Evolutionary conservation across 2,888 invertebrate genomes (phyloP).

Genomic region (Rhorus exstirpatorius): DNA sequence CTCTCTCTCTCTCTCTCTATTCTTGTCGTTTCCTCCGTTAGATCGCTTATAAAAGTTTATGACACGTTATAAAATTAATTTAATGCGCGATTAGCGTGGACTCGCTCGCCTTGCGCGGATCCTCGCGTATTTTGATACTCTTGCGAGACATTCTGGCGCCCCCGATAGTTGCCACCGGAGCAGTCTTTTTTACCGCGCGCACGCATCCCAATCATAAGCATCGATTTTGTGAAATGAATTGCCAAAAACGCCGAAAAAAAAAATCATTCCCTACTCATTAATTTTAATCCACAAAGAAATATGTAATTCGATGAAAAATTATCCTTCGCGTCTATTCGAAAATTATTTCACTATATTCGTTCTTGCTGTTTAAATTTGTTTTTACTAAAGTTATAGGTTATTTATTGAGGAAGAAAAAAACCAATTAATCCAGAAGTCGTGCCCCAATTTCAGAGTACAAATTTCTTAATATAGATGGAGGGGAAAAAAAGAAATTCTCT

Average conservation of each 20-base stretch:
- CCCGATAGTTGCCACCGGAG: conserved; percentile 11
- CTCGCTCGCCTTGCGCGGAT: conserved; percentile 47
- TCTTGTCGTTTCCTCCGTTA: conserved; percentile 46
- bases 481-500: conserved; percentile 15
- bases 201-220: conserved; percentile 1
- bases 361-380: too few relatives aligned
- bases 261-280: not conserved
- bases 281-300: not conserved
- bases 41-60: conserved; percentile 83
- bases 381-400: too few relatives aligned
- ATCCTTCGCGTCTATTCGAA: not conserved
- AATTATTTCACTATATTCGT: too few relatives aligned
- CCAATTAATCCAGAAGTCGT: too few relatives aligned
- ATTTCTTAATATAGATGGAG: not conserved
- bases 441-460: not conserved
- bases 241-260: not conserved
- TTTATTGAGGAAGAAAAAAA: too few relatives aligned
- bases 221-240: conserved; percentile 27
- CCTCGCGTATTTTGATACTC: conserved; percentile 26
- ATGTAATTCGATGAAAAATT: not conserved
- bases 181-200: not conserved
- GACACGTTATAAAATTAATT: conserved; percentile 84
- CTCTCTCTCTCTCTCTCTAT: conserved; percentile 58
- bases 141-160: conserved; percentile 59
- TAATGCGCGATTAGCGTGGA: conserved; percentile 84